Evolutionary conservation across 2,113 vertebrate genomes (phyloP), one percentile per base, ranked within the genome.

Genomic region (Alethe castanea): DNA sequence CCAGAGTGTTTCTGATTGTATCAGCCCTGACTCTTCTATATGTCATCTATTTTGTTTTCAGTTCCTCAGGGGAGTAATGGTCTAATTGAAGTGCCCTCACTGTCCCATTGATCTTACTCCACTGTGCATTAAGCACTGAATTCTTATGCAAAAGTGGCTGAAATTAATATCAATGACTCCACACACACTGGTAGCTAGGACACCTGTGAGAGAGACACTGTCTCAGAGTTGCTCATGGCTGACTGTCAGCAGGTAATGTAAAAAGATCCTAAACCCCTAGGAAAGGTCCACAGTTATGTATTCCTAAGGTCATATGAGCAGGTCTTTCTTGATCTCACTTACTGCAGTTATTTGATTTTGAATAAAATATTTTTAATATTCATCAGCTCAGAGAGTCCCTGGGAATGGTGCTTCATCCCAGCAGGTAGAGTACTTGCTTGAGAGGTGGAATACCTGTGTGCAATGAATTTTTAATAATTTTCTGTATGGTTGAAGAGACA

Each of bases 301-400:
- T 80, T 88, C 20, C 18, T 77, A 14, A 60, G 76, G 50, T 88
- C 45, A 14, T 31, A 50, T 14, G 33, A 47, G 23, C 52, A 86
- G 29, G 3, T 70, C 42, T 95, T 90, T 33, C 71, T 82, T 88
- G 42, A 86, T 95, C 42, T 90, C 50, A 40, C 59, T 86, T 80
- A 54, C 15, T 57, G 15, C 33, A 88, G 13, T 33, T 73, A 83
- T 93, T 77, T 93, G 82, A 92, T 96, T 86, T 90, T 73, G 62
- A 86, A 92, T 83, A 93, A 86, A 90, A 61, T 88, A 56, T 88
- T 90, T 86, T 12, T 90, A 94, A 82, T 78, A 90, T 90, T 93
- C 79, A 90, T 77, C 33, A 61, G 31, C 66, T 90, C 70, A 73
- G 52, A 84, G 47, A 74, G 50, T 90, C 15, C 57, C 78, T 88